phyloP scores from a whole-genome alignment of 2,888 invertebrate genomes.

The Lysandra coridon region DNA sequence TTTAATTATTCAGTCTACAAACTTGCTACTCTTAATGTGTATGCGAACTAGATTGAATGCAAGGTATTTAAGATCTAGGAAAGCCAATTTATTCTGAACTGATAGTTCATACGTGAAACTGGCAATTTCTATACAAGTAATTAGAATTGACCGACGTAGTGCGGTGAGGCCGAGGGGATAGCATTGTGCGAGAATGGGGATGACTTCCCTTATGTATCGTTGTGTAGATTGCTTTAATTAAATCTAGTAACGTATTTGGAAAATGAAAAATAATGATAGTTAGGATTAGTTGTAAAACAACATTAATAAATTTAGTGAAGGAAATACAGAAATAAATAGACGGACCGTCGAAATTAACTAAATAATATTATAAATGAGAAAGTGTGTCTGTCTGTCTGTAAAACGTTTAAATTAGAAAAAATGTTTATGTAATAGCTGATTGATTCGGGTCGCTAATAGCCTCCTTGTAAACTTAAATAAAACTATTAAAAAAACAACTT shows the following conservation, averaged over 20 bases:
- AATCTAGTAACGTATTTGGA: not conserved
- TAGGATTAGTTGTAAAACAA: too few relatives aligned
- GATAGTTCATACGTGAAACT: not conserved
- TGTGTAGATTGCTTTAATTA: conserved; percentile 7
- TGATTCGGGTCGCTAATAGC: too few relatives aligned
- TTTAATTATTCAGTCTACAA: not conserved
- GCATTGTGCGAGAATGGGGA: not conserved
- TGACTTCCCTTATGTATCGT: not conserved
- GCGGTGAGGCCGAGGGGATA: not conserved
- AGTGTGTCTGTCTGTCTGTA: too few relatives aligned
- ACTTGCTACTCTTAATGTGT: not conserved
- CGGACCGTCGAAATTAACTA: too few relatives aligned
- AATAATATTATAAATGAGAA: too few relatives aligned
- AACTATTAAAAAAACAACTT: too few relatives aligned
- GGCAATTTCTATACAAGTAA: conserved; percentile 13
- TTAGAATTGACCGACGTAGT: conserved; percentile 13
- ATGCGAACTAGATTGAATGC: not conserved
- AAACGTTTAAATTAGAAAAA: too few relatives aligned
- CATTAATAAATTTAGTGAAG: too few relatives aligned
- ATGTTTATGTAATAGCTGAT: too few relatives aligned
- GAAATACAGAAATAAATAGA: too few relatives aligned
- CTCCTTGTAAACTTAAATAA: too few relatives aligned
- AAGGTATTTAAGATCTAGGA: not conserved
- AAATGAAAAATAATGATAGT: not conserved
- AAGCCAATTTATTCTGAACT: not conserved